phyloP scores from a whole-genome alignment of 2,888 invertebrate genomes.

The Cylindroiulus punctatus region DNA sequence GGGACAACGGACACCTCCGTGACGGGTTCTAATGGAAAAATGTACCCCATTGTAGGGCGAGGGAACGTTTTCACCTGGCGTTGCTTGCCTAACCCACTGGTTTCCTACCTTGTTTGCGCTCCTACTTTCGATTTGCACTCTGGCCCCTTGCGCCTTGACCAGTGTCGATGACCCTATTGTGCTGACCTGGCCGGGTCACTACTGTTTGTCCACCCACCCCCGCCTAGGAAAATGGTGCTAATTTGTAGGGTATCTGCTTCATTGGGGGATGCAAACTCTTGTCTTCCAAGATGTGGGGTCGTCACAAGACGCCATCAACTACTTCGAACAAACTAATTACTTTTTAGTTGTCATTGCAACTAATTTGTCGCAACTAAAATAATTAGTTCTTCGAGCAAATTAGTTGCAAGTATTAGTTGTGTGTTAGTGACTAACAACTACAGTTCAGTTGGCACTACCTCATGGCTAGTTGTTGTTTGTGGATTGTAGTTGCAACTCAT shows the following conservation, averaged over 20 bases:
- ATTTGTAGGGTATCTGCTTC: neutral
- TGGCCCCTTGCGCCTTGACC: neutral
- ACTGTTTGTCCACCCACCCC: neutral
- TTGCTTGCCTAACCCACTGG: neutral
- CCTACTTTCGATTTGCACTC: neutral
- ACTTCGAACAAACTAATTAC: no score
- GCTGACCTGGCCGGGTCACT: neutral
- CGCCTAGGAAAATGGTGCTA: neutral
- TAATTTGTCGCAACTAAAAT: no score
- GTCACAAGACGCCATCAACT: no score
- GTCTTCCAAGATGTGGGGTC: neutral
- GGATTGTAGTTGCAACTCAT: no score
- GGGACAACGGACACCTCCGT: neutral
- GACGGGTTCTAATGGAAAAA: constrained; percentile 10
- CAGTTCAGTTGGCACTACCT: no score
- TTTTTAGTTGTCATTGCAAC: no score
- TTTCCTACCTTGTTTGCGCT: neutral
- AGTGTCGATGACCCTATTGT: constrained; percentile 20
- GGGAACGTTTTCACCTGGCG: constrained; percentile 29
- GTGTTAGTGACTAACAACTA: no score
- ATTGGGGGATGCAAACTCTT: neutral
- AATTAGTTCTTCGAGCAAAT: no score
- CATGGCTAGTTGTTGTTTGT: no score
- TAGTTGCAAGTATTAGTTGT: no score
- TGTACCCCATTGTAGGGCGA: neutral